Conservation (phyloP, 2,113 vertebrate species). For the Carassius gibelio region DNA sequence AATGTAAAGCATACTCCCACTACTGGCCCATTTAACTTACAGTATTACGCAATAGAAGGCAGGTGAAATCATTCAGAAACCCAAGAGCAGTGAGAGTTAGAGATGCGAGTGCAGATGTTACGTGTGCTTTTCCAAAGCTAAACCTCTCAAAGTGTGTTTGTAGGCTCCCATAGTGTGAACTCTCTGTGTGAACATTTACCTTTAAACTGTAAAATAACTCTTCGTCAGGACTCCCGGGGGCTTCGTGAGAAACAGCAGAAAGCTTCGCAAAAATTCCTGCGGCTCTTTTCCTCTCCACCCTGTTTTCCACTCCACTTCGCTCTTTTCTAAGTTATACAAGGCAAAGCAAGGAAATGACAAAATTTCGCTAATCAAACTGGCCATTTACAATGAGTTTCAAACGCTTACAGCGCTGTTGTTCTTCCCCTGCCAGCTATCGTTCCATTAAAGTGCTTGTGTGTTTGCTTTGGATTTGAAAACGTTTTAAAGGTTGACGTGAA, state of each 20-base stretch:
- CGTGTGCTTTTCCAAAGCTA: slow-evolving; percentile 22
- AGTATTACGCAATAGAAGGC: background rate
- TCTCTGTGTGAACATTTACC: slow-evolving; percentile 15
- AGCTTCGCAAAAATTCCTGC: slow-evolving; percentile 11
- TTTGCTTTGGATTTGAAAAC: slow-evolving; percentile 55
- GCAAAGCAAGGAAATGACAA: background rate
- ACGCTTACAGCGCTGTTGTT: slow-evolving; percentile 14
- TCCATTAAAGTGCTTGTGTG: slow-evolving; percentile 27
- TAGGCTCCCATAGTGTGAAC: background rate
- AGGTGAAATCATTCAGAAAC: slow-evolving; percentile 36
- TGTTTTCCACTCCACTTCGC: background rate
- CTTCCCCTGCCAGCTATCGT: slow-evolving; percentile 28
- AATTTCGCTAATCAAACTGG: slow-evolving; percentile 16
- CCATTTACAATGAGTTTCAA: slow-evolving; percentile 20
- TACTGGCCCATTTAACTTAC: background rate
- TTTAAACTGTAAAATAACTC: slow-evolving; percentile 34
- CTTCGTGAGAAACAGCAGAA: slow-evolving; percentile 32
- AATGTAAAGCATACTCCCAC: slow-evolving; percentile 7
- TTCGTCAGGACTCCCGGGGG: slow-evolving; percentile 15
- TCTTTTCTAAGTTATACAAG: background rate
- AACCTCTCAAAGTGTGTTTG: slow-evolving; percentile 1
- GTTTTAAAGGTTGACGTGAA: slow-evolving; percentile 28
- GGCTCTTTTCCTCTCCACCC: slow-evolving; percentile 3
- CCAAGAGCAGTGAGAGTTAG: slow-evolving; percentile 2
- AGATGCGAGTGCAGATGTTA: slow-evolving; percentile 25